A percentile compares a stretch with the other conserved stretches of the same genome.
phyloP scores from a whole-genome alignment of 2,888 invertebrate genomes.

The Eucera pruinosa region DNA sequence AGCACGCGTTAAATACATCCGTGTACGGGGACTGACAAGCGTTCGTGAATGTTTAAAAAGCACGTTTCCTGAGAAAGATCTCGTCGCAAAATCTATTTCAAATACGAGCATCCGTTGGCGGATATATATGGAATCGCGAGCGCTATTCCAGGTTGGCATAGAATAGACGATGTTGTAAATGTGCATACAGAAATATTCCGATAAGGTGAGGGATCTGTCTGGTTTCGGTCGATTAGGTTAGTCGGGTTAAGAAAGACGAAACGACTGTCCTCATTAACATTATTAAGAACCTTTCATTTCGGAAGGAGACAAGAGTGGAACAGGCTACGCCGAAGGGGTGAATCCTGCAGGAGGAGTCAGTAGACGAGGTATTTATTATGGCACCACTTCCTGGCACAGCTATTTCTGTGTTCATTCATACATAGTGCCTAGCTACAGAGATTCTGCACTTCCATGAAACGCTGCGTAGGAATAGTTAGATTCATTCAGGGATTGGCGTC shows the following conservation, averaged over 20 bases:
- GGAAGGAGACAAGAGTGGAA: conserved; percentile 47
- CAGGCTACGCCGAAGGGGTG: conserved; percentile 28
- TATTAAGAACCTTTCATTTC: conserved; percentile 71
- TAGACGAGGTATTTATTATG: conserved; percentile 76
- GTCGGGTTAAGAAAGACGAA: conserved; percentile 64
- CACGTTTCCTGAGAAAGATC: conserved; percentile 36
- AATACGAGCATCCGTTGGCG: conserved; percentile 41
- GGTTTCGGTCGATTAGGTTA: conserved; percentile 70
- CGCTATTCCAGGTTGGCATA: conserved; percentile 52
- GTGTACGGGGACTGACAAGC: background rate
- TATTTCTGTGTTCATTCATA: conserved; percentile 79
- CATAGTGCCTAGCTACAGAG: conserved; percentile 54
- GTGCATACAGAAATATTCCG: conserved; percentile 56
- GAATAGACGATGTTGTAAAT: conserved; percentile 46
- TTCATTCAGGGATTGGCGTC: conserved; percentile 72
- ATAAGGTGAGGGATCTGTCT: conserved; percentile 48
- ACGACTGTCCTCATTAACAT: conserved; percentile 70
- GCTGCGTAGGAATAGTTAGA: conserved; percentile 68
- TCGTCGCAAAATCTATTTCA: conserved; percentile 43
- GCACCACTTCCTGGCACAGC: conserved; percentile 76
- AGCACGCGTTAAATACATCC: conserved; percentile 19
- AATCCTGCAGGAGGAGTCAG: conserved; percentile 51
- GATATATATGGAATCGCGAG: conserved; percentile 53
- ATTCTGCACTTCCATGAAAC: conserved; percentile 61
- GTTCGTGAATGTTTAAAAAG: conserved; percentile 37